These are phyloP conservation scores for Temnothorax unifasciatus DNA, from an alignment of 2,888 invertebrate genomes.

Conservation along the genomic window DNA sequence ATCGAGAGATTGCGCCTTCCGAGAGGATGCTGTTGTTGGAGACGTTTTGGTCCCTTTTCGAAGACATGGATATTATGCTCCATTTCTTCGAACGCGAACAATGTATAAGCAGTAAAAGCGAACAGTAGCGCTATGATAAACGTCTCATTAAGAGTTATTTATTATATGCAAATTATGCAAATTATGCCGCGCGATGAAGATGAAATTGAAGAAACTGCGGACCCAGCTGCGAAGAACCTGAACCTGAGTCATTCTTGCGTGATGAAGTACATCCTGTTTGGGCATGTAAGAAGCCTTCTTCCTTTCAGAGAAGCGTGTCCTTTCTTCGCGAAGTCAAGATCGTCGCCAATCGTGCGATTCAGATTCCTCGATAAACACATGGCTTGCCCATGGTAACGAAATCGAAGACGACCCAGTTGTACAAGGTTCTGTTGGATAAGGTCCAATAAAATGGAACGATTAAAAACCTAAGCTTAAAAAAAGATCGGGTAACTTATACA, in stretches of 20 bases:
- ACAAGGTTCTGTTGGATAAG: background rate
- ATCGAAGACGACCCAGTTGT: slow-evolving; percentile 33
- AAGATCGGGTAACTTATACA: background rate
- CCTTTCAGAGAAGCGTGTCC: slow-evolving; percentile 36
- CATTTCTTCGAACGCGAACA: slow-evolving; percentile 24
- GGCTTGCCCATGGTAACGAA: slow-evolving; percentile 12
- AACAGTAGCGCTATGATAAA: slow-evolving; percentile 18
- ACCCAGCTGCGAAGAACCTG: background rate
- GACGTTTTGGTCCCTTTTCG: slow-evolving; percentile 1
- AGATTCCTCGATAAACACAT: slow-evolving; percentile 22
- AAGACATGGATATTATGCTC: slow-evolving; percentile 12
- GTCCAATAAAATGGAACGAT: background rate
- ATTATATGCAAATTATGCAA: slow-evolving; percentile 28
- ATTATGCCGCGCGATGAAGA: slow-evolving; percentile 17
- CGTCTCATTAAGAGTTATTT: slow-evolving; percentile 40
- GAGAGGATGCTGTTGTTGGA: background rate
- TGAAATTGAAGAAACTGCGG: slow-evolving; percentile 19
- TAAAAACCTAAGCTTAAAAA: background rate
- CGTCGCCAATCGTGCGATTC: slow-evolving; percentile 27
- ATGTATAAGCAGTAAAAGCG: background rate
- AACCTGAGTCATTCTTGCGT: slow-evolving; percentile 32
- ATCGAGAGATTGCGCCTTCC: slow-evolving; percentile 32
- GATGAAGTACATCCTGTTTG: slow-evolving; percentile 52
- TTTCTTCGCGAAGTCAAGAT: slow-evolving; percentile 48
- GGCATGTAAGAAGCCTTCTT: slow-evolving; percentile 32